These are phyloP conservation scores for Diplodus sargus DNA, from an alignment of 2,797 vertebrate genomes.

Conservation along the genomic window DNA sequence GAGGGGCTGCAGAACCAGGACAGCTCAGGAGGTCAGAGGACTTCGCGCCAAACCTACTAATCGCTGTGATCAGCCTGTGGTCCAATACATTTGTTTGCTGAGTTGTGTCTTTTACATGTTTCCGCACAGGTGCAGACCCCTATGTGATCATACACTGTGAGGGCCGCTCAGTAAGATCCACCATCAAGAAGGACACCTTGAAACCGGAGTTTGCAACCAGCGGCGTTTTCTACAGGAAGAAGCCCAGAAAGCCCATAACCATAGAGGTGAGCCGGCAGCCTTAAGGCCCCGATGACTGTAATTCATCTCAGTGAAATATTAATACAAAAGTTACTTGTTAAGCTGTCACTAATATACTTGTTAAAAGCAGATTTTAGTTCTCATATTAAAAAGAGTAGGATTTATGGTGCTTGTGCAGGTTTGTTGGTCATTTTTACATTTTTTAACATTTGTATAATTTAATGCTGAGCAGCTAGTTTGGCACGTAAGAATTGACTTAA, in stretches of 20 bases:
- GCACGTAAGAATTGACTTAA: too few species aligned
- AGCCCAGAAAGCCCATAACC: slow-evolving; percentile 86
- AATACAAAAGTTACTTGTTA: too few species aligned
- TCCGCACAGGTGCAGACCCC: slow-evolving; percentile 88
- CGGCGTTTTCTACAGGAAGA: slow-evolving; percentile 92
- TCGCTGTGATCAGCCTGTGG: background rate
- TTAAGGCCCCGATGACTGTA: background rate
- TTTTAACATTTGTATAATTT: too few species aligned
- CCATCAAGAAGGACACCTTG: slow-evolving; percentile 81
- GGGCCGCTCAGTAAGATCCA: slow-evolving; percentile 82
- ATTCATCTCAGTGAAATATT: background rate
- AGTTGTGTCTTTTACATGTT: background rate
- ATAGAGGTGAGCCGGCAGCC: slow-evolving; percentile 86
- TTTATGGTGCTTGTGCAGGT: too few species aligned
- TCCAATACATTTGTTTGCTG: background rate
- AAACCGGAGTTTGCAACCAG: slow-evolving; percentile 86
- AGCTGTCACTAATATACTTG: too few species aligned
- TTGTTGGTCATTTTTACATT: too few species aligned
- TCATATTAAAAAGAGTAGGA: too few species aligned
- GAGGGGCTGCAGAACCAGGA: slow-evolving; percentile 88
- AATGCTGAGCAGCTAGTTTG: too few species aligned
- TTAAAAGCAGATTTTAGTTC: too few species aligned
- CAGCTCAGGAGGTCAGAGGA: slow-evolving; percentile 76
- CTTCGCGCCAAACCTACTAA: background rate
- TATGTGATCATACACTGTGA: slow-evolving; percentile 94